Base-by-base conservation (phyloP, 1,140 invertebrate genomes). In the Penaeus indicus region DNA sequence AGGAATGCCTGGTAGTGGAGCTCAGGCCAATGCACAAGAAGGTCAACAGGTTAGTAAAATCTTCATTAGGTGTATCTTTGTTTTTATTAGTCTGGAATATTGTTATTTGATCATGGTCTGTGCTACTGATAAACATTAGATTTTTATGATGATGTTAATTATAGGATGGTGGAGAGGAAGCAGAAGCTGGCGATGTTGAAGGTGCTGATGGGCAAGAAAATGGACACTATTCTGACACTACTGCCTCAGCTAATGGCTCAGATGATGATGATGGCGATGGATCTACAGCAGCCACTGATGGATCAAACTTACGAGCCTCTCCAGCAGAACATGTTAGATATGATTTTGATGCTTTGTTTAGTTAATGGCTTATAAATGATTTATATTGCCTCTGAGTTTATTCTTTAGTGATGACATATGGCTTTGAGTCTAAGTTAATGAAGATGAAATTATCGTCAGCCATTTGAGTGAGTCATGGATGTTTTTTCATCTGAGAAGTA, bases 221-320 rank as follows among this genome's bases (percentile, higher is more conserved):
- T 22, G 95, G 95, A 5, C 95, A 96, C 92, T 95, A 95, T 91
- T 96, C 96, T 32, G 96, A 97, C 90, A 96, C 96, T 1, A 97
- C 96, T 25, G 96, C 96, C 13, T 97, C 96, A 16, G 96, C 96
- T 27, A 96, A 95, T 47, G 97, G 96, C 3, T 97, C 97, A 63
- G 97, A 99, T 93, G 98, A 99, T 92, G 98, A 99, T 72, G 97
- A 99, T 93, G 98, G 99, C 92, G 98, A 99, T 93, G 96, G 96
- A n/a, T 97, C 96, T 89, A 98, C 97, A 80, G 97, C 97, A 61
- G 97, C 97, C 8, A 98, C 97, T 5, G 97, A 98, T 93, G 97
- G 90, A 75, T 98, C 2, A 85, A 91, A 85, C 77, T 88, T 98
- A 80, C 94, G 97, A 90, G 98, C 97, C 21, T 98, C 97, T 0